Evolutionary conservation across 2,888 invertebrate species (phyloP).

Genomic region (Amphipyra berbera): DNA sequence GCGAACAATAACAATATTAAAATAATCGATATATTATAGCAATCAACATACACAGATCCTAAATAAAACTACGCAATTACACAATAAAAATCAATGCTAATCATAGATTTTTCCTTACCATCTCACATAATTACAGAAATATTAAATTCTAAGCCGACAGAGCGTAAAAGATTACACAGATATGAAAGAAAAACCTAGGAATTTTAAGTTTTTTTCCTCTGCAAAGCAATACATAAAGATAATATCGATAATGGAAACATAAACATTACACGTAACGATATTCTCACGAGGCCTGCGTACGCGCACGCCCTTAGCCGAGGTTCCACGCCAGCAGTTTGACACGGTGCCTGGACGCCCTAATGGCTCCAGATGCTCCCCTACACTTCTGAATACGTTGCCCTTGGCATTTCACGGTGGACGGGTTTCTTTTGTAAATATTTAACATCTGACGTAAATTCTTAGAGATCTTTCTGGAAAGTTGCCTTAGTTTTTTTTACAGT

Average conservation of each 20-base stretch:
- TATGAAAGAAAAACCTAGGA: conserved; percentile 20
- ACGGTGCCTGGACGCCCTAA: conserved; percentile 82
- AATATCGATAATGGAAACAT: conserved; percentile 40
- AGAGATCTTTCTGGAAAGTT: conserved; percentile 17
- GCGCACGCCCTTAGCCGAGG: conserved; percentile 62
- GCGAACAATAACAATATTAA: too few species aligned
- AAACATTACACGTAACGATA: conserved; percentile 47
- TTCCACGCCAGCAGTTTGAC: conserved; percentile 75
- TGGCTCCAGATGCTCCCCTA: conserved; percentile 63
- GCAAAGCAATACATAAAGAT: conserved; percentile 36
- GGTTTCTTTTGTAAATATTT: conserved; percentile 35
- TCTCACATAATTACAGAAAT: conserved; percentile 2
- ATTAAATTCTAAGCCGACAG: conserved; percentile 1
- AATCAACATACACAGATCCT: too few species aligned
- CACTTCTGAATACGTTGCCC: conserved; percentile 69
- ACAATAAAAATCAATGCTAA: not conserved
- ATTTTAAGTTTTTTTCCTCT: conserved; percentile 21
- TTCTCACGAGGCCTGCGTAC: conserved; percentile 60
- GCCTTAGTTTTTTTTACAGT: not conserved
- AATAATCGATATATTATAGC: too few species aligned
- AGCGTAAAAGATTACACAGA: conserved; percentile 19
- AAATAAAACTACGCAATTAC: conserved; percentile 1
- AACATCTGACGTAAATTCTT: conserved; percentile 40
- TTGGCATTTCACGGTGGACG: conserved; percentile 53
- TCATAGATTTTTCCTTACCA: conserved; percentile 3